These are phyloP conservation scores for Cataglyphis rosenhaueri DNA, from an alignment of 2,888 invertebrate species.

Conservation along the genomic window DNA sequence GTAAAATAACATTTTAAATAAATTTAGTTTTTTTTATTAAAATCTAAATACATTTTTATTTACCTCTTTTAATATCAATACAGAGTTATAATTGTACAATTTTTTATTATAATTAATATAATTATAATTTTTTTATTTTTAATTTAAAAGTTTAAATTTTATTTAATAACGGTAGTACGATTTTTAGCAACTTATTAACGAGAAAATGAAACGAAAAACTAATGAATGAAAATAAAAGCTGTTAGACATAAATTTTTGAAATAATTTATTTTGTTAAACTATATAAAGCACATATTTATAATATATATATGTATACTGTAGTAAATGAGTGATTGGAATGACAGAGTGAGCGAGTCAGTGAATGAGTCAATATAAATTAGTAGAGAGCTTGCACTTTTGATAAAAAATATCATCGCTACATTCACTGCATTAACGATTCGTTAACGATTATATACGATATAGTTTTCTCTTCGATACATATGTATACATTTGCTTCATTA, in stretches of 20 bases:
- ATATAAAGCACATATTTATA: slow-evolving; percentile 82
- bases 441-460: slow-evolving; percentile 42
- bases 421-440: slow-evolving; percentile 52
- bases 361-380: slow-evolving; percentile 40
- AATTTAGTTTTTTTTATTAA: neutral
- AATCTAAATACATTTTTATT: neutral
- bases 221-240: neutral
- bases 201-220: neutral
- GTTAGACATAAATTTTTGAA: slow-evolving; percentile 67
- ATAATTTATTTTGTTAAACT: slow-evolving; percentile 81
- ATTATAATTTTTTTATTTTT: neutral
- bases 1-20: neutral
- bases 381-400: slow-evolving; percentile 74
- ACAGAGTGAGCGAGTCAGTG: slow-evolving; percentile 68
- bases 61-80: neutral
- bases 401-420: slow-evolving; percentile 75
- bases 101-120: neutral
- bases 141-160: neutral
- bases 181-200: neutral
- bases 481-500: slow-evolving; percentile 36
- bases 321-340: slow-evolving; percentile 65
- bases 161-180: neutral
- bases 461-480: slow-evolving; percentile 35
- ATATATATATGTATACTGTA: slow-evolving; percentile 78
- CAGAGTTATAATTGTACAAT: neutral